Base-by-base conservation (phyloP, 2,113 vertebrate species). In the Pao palembangensis region DNA sequence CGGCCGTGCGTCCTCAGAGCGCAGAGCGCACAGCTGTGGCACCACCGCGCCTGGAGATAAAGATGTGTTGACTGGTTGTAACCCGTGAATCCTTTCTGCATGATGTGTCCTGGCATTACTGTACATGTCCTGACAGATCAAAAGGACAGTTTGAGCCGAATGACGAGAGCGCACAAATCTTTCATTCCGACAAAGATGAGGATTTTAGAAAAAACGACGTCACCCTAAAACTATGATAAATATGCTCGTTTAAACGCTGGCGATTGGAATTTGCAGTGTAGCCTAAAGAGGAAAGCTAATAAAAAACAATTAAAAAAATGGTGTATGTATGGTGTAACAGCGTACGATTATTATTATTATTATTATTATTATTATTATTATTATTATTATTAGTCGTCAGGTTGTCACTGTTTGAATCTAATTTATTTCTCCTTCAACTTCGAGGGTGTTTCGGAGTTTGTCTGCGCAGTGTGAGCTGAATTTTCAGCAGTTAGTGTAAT, bases 11-110 rank as follows among this genome's bases (percentile, higher is more conserved):
- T 31, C 59, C 58, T 21, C 11, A 47, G 34, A 73, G 65, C 84
- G 84, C 11, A 47, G 34, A 73, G 65, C 84, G 84, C 85, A 75
- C 85, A 87, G 86, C 85, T 85, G 85, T 68, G 76, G 69, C 64
- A 55, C 66, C 63, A 12, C 68, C 64, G 76, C 55, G 71, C 80
- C 81, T 51, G 55, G 66, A 78, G 75, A 77, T 61, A 70, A 65
- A 73, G 76, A 65, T 54, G 64, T 66, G 69, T 77, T 67, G 73
- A 75, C 74, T 76, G 70, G 75, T 73, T 48, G 63, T 48, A 58
- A 57, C 31, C 56, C 55, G 78, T 61, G 63, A 77, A 63, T 49
- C 52, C 55, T 68, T 44, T 28, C 13, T 55, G 50, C 75, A 3
- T 78, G 76, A 80, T 67, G 84, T 64, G 61, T 61, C 68, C 66